Percentiles rank a stretch among this genome's conserved stretches.
These are phyloP conservation scores for Centropyge bicolor DNA, from an alignment of 2,797 vertebrate species.

Conservation along the genomic window DNA sequence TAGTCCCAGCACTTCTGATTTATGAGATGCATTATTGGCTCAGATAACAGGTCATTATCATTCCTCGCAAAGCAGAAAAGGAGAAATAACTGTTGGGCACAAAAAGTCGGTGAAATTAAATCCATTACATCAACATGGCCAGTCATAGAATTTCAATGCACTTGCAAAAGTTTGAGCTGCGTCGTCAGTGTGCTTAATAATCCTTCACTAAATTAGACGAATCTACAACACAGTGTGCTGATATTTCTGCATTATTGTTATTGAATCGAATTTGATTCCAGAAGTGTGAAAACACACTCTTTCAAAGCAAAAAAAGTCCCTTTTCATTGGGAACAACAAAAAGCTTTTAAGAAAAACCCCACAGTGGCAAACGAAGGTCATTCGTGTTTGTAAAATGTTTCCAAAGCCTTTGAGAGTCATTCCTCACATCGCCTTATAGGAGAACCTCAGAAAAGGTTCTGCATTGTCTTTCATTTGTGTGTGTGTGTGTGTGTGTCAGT, in stretches of 20 bases:
- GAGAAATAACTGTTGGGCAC: conserved; percentile 25
- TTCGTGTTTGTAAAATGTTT: conserved; percentile 35
- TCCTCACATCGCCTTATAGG: conserved; percentile 38
- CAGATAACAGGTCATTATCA: conserved; percentile 34
- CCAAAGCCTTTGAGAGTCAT: conserved; percentile 30
- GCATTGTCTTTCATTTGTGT: conserved; percentile 53
- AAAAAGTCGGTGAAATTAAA: conserved; percentile 44
- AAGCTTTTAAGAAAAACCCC: conserved; percentile 4
- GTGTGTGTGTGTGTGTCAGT: conserved; percentile 43
- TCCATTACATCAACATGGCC: conserved; percentile 36
- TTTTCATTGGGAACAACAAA: background rate
- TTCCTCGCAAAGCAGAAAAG: conserved; percentile 33
- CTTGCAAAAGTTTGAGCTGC: conserved; percentile 38
- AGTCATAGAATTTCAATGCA: conserved; percentile 56
- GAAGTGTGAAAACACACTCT: conserved; percentile 7
- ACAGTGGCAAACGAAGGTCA: conserved; percentile 33
- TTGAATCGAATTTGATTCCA: conserved; percentile 19
- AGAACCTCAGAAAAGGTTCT: conserved; percentile 38
- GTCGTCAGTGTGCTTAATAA: conserved; percentile 39
- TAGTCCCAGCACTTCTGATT: conserved; percentile 28
- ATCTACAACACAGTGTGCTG: conserved; percentile 10
- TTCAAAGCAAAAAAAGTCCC: background rate
- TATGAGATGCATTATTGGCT: conserved; percentile 47
- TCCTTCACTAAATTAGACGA: conserved; percentile 29
- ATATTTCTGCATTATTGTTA: conserved; percentile 15